Evolutionary conservation across 2,888 invertebrate species (phyloP).

Genomic region (Mantis religiosa): DNA sequence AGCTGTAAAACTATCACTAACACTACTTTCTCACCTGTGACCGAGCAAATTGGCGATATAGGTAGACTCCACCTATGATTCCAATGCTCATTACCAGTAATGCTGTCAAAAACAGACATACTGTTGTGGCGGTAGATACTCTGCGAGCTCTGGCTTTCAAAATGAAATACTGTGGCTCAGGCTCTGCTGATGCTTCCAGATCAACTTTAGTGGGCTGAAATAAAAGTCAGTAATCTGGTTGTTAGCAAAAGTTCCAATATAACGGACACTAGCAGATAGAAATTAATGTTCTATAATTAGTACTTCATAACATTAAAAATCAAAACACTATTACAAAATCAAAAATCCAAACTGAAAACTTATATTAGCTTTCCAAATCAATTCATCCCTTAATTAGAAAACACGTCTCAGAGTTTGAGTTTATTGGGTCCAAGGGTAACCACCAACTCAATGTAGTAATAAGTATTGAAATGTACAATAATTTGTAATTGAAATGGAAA

Average conservation of each 20-base stretch:
- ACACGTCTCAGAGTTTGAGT: no score
- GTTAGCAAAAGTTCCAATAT: slow-evolving; percentile 31
- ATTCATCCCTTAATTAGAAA: no score
- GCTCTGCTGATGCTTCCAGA: slow-evolving; percentile 45
- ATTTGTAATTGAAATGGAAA: no score
- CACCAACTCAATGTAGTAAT: no score
- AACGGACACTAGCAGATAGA: slow-evolving; percentile 15
- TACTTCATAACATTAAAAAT: no score
- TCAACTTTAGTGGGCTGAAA: slow-evolving; percentile 43
- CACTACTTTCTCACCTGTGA: slow-evolving; percentile 39
- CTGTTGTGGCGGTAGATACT: slow-evolving; percentile 58
- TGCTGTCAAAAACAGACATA: slow-evolving; percentile 65
- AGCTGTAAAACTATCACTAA: no score
- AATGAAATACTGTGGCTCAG: slow-evolving; percentile 45
- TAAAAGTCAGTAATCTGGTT: slow-evolving; percentile 12
- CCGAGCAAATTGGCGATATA: slow-evolving; percentile 69
- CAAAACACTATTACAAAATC: no score
- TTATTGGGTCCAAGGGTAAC: no score
- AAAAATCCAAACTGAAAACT: no score
- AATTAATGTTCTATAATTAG: no score
- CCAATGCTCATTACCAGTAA: slow-evolving; percentile 66
- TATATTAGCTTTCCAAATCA: no score
- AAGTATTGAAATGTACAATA: no score
- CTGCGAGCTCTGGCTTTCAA: slow-evolving; percentile 50
- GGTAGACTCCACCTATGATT: slow-evolving; percentile 64